These are phyloP conservation scores for Polietes domitor DNA, from an alignment of 2,888 invertebrate species.

Conservation along the genomic window DNA sequence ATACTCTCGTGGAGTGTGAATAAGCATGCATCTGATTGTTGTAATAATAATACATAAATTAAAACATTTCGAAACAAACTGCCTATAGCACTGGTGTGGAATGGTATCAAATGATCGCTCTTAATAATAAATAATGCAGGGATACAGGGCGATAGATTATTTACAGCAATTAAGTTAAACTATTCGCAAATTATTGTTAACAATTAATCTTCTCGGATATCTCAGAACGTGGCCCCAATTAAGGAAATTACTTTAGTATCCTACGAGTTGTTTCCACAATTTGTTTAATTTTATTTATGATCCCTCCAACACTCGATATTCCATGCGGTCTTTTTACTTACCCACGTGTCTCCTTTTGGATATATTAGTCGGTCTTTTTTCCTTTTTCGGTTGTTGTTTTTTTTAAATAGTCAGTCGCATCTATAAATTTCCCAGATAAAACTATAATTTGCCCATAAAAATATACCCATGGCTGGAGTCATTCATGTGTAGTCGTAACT, in stretches of 20 bases:
- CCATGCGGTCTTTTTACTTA: slow-evolving; percentile 36
- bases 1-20: no score
- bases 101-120: no score
- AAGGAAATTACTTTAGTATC: slow-evolving; percentile 1
- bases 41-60: no score
- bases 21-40: no score
- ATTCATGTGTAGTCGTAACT: neutral
- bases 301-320: neutral
- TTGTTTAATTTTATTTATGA: slow-evolving; percentile 30
- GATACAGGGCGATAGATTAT: no score
- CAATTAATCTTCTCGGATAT: slow-evolving; percentile 11
- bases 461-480: slow-evolving; percentile 54
- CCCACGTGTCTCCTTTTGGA: slow-evolving; percentile 51
- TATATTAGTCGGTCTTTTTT: slow-evolving; percentile 6
- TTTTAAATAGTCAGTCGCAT: slow-evolving; percentile 57
- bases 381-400: slow-evolving; percentile 26
- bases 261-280: neutral
- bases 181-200: neutral
- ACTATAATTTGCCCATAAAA: slow-evolving; percentile 66
- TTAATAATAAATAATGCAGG: no score
- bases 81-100: no score
- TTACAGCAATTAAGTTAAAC: no score
- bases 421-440: slow-evolving; percentile 66
- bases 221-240: neutral
- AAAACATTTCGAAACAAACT: no score